A percentile compares a stretch with the other conserved stretches of the same genome.
Conservation (phyloP, 2,113 vertebrate species). For the Heliornis fulica region DNA sequence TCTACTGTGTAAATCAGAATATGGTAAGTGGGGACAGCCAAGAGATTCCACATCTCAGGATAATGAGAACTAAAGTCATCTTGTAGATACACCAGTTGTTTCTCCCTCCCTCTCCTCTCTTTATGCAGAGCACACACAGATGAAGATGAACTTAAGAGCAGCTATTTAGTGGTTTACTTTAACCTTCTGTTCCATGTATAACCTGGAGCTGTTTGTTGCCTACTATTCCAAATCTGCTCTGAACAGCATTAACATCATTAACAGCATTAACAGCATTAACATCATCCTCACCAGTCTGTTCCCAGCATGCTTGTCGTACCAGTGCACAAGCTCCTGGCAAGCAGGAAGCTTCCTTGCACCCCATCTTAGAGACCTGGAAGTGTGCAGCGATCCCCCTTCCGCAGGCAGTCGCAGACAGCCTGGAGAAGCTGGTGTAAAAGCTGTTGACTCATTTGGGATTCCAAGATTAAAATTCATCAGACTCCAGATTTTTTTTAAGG, state of each 20-base stretch:
- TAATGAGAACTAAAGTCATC: not conserved
- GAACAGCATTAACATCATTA: not conserved
- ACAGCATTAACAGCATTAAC: too few species aligned
- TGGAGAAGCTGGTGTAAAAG: not conserved
- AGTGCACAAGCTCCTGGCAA: not conserved
- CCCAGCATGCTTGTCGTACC: not conserved
- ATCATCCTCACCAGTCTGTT: not conserved
- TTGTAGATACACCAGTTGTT: not conserved
- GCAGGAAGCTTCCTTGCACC: not conserved
- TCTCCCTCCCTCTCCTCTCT: not conserved
- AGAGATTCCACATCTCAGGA: not conserved
- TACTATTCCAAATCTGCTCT: not conserved
- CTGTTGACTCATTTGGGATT: not conserved
- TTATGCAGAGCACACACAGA: not conserved
- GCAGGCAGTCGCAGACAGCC: not conserved
- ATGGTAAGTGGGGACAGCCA: not conserved
- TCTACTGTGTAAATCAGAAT: not conserved
- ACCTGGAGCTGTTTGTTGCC: not conserved
- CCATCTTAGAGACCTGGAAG: not conserved
- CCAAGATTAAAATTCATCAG: not conserved
- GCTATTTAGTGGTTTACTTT: not conserved
- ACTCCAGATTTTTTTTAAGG: not conserved
- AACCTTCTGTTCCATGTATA: not conserved
- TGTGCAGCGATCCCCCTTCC: not conserved
- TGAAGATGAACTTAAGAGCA: not conserved